phyloP scores from a whole-genome alignment of 1,140 invertebrate genomes.

The Choristoneura fumiferana region DNA sequence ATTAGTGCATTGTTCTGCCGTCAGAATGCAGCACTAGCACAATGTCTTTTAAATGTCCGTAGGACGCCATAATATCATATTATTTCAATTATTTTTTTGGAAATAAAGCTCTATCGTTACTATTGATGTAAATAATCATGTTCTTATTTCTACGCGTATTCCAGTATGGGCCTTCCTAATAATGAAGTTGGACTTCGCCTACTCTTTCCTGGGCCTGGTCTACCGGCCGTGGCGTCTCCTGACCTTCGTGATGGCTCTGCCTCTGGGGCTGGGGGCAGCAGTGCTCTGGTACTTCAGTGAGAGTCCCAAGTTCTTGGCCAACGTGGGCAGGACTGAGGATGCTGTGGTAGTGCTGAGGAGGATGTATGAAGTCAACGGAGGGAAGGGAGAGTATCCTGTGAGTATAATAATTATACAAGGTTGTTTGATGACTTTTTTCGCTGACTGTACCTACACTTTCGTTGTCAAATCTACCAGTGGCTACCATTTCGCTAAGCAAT shows the following conservation, averaged over 20 bases:
- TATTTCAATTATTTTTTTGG: no score
- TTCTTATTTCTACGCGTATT: neutral
- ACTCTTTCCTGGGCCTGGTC: constrained; percentile 57
- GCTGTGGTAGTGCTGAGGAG: constrained; percentile 76
- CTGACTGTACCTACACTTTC: no score
- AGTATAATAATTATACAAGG: constrained; percentile 23
- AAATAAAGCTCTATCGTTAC: no score
- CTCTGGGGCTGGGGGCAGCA: constrained; percentile 80
- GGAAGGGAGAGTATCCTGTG: constrained; percentile 58
- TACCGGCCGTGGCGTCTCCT: constrained; percentile 84
- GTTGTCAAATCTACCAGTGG: no score
- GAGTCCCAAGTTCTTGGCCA: constrained; percentile 84
- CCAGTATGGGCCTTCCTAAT: constrained; percentile 65
- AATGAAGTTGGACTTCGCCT: constrained; percentile 67
- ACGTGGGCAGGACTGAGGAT: constrained; percentile 77
- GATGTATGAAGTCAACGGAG: constrained; percentile 78
- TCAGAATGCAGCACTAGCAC: no score
- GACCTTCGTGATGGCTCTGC: constrained; percentile 81
- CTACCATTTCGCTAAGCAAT: no score
- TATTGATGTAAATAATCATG: no score
- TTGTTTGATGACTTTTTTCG: no score
- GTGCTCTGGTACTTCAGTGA: constrained; percentile 82
- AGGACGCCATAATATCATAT: no score
- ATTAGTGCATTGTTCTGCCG: no score
- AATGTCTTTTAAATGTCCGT: no score